Conservation (phyloP, 1,140 invertebrate species). For the Lasioglossum albipes region DNA sequence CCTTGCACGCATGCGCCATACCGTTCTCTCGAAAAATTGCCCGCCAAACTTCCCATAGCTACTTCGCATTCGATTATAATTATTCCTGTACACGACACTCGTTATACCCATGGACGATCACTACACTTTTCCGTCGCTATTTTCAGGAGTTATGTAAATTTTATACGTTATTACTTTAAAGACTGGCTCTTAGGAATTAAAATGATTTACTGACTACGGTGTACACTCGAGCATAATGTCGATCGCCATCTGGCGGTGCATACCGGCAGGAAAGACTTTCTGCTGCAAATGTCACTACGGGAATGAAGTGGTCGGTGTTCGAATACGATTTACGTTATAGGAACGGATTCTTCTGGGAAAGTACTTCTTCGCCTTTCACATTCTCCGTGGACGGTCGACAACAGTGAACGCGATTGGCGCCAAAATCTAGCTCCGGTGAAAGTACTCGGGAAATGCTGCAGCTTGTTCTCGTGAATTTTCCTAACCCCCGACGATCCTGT, state of each 20-base stretch:
- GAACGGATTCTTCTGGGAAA: background rate
- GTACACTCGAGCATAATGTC: background rate
- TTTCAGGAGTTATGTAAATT: no score
- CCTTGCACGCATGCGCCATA: background rate
- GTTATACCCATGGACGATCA: no score
- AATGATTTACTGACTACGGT: background rate
- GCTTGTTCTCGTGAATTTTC: background rate
- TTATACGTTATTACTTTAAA: no score
- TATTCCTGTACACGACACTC: no score
- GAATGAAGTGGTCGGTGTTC: background rate
- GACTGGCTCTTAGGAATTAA: background rate
- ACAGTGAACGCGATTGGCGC: slow-evolving; percentile 17
- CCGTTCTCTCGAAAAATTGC: background rate
- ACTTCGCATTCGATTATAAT: background rate
- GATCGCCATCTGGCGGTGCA: background rate
- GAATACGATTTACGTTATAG: background rate
- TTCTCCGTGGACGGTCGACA: background rate
- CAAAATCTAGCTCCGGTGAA: slow-evolving; percentile 52
- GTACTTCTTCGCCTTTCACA: background rate
- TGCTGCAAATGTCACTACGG: background rate
- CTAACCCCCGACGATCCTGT: background rate
- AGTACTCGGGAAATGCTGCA: slow-evolving; percentile 28
- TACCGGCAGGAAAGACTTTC: background rate
- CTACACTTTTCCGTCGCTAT: no score
- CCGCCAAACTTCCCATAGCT: background rate